Base-by-base conservation (phyloP, 2,113 vertebrate species). In the Zosterops pallidus region DNA sequence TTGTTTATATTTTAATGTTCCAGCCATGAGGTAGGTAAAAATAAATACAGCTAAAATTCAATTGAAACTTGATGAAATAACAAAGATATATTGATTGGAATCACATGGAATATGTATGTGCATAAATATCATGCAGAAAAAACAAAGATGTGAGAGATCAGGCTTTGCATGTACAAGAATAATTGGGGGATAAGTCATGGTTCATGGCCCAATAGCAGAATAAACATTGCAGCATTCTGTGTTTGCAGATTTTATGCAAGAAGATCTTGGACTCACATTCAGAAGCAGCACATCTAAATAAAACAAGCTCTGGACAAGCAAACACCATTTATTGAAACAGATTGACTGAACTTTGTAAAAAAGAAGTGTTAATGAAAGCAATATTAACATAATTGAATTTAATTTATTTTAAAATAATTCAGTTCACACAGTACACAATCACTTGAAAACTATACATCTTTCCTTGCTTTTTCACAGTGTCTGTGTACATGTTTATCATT, bases 161-260 rank as follows among this genome's bases (percentile, higher is more conserved):
- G 49, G 23, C 46, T 74, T 74, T 76, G 28, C 69, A 55, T 49
- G n/a, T 70, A 21, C 29, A 93, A 86, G 68, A 95, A 91, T 92
- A 93, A 87, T 46, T 89, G 55, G 52, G 47, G 81, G 69, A 80
- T 49, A 90, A 90, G 81, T 82, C 84, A 75, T 67, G 80, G 69
- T 94, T 90, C 80, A 53, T 70, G 53, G 78, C 83, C 59, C 67
- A 41, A 49, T 31, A 60, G 42, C 62, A 94, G 77, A 83, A 95
- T 68, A 84, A 96, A 86, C 62, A 92, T 70, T 84, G 64, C 63
- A 85, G 35, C 4, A 5, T 71, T 94, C 42, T 26, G 7, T 56
- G 23, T 77, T 81, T 53, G 83, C 56, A 68, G 53, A 60, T 93
- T 96, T 94, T 89, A 82, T 88, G 37, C 79, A 80, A 52, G 79